Evolutionary conservation across 1,140 invertebrate species (phyloP), one percentile per base, ranked within the genome.

Genomic region (Drosophila pseudoananassae): DNA sequence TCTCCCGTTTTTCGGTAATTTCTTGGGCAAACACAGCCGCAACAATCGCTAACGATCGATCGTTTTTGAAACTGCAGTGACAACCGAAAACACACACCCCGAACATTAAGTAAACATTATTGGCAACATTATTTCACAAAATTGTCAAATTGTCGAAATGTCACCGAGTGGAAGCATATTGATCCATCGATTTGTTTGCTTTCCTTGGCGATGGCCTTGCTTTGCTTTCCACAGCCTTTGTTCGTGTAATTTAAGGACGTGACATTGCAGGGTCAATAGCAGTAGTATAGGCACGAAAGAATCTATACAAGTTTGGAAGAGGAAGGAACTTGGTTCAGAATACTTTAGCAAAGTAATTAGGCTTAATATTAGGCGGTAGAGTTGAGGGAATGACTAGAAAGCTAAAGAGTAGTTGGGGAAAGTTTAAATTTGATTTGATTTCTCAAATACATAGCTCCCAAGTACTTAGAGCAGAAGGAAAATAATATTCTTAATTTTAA

Each of bases 191-290:
- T 77, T 80, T 89, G 65, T 83, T 83, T 72, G 82, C 80, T 45
- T 74, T 54, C 43, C 52, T 61, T 52, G 54, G 40, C 40, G 38
- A 40, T 40, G 46, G n/a, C 58, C 29, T 54, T n/a, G 61, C 53
- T 55, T 43, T 61, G 51, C 27, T 29, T 10, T 43, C 38, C 55
- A 29, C 14, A 27, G 46, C 29, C 6, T 51, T 36, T 61, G 53
- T 53, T 46, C 46, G 14, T 87, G 79, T 84, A 83, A 87, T 76
- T 88, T 84, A 74, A 90, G 88, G 88, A 90, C 88, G 79, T 88
- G 83, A 88, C 87, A 75, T 74, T 69, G 75, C 72, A 78, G 64
- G 53, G 43, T 15, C 63, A 27, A 43, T 33, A n/a, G 10, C 33
- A 25, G 47, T 15, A 15, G 6, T 29, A 17, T 7, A 15, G 15